A percentile compares a stretch with the other conserved stretches of the same genome.
These are phyloP conservation scores for Xestobium rufovillosum DNA, from an alignment of 2,888 invertebrate genomes.

Conservation along the genomic window DNA sequence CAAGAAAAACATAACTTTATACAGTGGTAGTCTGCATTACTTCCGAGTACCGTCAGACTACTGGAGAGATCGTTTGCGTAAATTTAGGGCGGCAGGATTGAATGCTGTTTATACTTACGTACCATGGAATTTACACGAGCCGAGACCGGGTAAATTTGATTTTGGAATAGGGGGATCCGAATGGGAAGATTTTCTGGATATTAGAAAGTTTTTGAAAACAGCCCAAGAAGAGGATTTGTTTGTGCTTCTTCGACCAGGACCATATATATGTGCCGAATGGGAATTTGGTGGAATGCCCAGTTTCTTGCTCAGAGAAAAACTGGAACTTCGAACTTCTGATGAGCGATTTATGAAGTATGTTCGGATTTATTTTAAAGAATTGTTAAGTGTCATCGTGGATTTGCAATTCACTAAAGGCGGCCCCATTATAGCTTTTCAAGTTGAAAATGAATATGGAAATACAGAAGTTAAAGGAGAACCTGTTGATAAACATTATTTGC, in stretches of 20 bases:
- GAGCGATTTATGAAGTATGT: conserved; percentile 40
- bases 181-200: conserved; percentile 45
- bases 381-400: conserved; percentile 46
- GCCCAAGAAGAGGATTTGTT: conserved; percentile 44
- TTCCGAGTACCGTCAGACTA: conserved; percentile 68
- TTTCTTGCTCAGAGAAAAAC: conserved; percentile 36
- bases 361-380: conserved; percentile 58
- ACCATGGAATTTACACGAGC: conserved; percentile 86
- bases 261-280: conserved; percentile 87
- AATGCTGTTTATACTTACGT: conserved; percentile 82
- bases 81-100: conserved; percentile 74
- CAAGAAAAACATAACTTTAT: conserved; percentile 38
- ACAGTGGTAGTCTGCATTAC: conserved; percentile 65
- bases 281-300: conserved; percentile 47
- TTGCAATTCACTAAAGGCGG: conserved; percentile 62
- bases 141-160: conserved; percentile 57
- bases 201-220: conserved; percentile 58
- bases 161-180: conserved; percentile 59
- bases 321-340: conserved; percentile 41
- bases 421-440: conserved; percentile 73
- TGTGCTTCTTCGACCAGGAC: conserved; percentile 76
- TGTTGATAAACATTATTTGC: conserved; percentile 37
- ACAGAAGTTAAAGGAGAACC: conserved; percentile 15
- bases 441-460: conserved; percentile 9
- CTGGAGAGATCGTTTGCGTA: conserved; percentile 61